phyloP scores from a whole-genome alignment of 1,140 invertebrate genomes.

The Heliconius eleuchia region DNA sequence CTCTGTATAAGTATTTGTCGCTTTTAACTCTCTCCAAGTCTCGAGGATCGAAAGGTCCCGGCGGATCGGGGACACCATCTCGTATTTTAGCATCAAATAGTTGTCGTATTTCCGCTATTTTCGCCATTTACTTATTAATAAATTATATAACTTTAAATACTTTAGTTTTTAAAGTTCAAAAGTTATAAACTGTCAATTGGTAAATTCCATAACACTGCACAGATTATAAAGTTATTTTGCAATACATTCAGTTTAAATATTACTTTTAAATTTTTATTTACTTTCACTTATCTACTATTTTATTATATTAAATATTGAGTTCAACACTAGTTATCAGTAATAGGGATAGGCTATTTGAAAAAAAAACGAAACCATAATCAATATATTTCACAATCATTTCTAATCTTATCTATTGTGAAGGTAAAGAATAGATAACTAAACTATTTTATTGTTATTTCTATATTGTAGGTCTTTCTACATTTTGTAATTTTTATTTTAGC shows the following conservation, averaged over 20 bases:
- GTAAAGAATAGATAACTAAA: neutral
- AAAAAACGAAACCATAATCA: neutral
- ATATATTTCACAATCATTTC: neutral
- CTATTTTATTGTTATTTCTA: too few species aligned
- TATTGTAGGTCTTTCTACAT: too few species aligned
- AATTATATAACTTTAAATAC: constrained; percentile 13
- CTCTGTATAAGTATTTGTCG: constrained; percentile 53
- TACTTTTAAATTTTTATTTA: neutral
- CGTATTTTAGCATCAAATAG: constrained; percentile 52
- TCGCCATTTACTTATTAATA: constrained; percentile 39
- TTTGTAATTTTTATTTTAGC: too few species aligned
- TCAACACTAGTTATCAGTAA: neutral
- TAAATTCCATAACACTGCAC: neutral
- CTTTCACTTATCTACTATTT: neutral
- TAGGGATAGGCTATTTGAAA: neutral
- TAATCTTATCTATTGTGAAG: constrained; percentile 9
- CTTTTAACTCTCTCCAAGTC: constrained; percentile 51
- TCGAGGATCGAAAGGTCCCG: constrained; percentile 43
- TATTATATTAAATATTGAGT: neutral
- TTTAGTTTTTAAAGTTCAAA: constrained; percentile 30
- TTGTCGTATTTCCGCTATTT: constrained; percentile 47
- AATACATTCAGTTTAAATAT: neutral
- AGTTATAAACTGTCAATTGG: constrained; percentile 21
- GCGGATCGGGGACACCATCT: constrained; percentile 41
- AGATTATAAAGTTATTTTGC: neutral